Conservation (phyloP, 2,888 invertebrate species). For the Tridacna crocea region DNA sequence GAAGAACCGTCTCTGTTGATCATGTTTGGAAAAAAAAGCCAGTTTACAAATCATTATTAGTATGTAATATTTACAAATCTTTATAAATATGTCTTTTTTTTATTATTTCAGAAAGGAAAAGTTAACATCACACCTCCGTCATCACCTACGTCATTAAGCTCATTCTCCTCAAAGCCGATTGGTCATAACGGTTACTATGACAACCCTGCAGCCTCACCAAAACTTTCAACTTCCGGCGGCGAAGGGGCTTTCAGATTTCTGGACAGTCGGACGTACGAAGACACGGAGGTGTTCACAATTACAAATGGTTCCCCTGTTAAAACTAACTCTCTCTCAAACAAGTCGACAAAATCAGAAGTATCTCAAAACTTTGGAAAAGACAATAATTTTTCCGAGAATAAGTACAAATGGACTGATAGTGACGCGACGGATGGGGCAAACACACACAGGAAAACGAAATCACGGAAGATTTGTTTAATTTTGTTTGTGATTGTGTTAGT, state of each 20-base stretch:
- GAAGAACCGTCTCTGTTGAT: too few relatives aligned
- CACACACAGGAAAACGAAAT: slow-evolving; percentile 24
- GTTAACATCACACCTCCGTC: slow-evolving; percentile 46
- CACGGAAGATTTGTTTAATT: slow-evolving; percentile 41
- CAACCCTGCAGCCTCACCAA: slow-evolving; percentile 23
- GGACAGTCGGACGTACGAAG: slow-evolving; percentile 24
- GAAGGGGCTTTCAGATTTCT: slow-evolving; percentile 50
- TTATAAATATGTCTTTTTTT: too few relatives aligned
- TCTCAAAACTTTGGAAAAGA: background rate
- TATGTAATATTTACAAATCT: too few relatives aligned
- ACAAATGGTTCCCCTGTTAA: slow-evolving; percentile 13
- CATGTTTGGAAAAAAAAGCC: too few relatives aligned
- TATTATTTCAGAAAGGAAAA: slow-evolving; percentile 53
- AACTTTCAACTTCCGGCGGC: slow-evolving; percentile 19
- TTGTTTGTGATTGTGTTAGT: slow-evolving; percentile 54
- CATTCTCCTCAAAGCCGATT: slow-evolving; percentile 33
- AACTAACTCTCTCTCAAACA: slow-evolving; percentile 40
- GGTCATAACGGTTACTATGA: slow-evolving; percentile 47
- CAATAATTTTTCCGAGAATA: slow-evolving; percentile 46
- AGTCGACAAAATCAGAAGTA: slow-evolving; percentile 26
- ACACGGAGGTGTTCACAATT: slow-evolving; percentile 55
- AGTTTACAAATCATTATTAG: too few relatives aligned
- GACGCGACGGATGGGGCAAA: slow-evolving; percentile 23
- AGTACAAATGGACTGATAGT: slow-evolving; percentile 53
- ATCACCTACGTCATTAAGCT: slow-evolving; percentile 31